Conservation (phyloP, 2,888 invertebrate genomes). For the Podabrus alpinus region DNA sequence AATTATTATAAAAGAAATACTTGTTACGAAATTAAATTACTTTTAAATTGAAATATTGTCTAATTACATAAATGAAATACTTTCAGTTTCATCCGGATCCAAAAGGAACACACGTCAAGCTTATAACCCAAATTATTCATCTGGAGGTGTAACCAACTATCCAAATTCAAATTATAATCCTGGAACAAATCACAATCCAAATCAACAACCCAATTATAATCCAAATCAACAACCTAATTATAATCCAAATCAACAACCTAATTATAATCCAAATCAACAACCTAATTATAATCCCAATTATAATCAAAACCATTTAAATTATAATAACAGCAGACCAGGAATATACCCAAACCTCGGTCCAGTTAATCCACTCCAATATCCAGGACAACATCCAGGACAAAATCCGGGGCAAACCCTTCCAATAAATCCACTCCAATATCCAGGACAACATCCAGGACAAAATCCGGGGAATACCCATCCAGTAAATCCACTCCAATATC, state of each 20-base stretch:
- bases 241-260: slow-evolving; percentile 2
- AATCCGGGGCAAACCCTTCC: no score
- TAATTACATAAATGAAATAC: background rate
- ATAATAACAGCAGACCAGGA: background rate
- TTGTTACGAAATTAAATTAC: background rate
- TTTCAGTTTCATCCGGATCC: background rate
- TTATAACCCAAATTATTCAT: background rate
- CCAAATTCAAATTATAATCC: background rate
- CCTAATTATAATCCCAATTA: background rate
- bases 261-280: slow-evolving; percentile 2
- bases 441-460: background rate
- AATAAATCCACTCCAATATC: no score
- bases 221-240: background rate
- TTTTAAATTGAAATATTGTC: background rate
- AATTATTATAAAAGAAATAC: background rate
- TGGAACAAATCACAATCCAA: background rate
- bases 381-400: background rate
- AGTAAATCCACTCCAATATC: no score
- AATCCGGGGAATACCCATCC: background rate
- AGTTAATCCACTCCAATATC: background rate
- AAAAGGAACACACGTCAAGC: background rate
- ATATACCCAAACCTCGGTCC: background rate
- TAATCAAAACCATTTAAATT: background rate
- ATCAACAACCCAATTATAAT: background rate
- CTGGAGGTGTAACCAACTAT: background rate